Evolutionary conservation across 2,797 vertebrate species (phyloP).

Genomic region (Rousettus madagascariensis): DNA sequence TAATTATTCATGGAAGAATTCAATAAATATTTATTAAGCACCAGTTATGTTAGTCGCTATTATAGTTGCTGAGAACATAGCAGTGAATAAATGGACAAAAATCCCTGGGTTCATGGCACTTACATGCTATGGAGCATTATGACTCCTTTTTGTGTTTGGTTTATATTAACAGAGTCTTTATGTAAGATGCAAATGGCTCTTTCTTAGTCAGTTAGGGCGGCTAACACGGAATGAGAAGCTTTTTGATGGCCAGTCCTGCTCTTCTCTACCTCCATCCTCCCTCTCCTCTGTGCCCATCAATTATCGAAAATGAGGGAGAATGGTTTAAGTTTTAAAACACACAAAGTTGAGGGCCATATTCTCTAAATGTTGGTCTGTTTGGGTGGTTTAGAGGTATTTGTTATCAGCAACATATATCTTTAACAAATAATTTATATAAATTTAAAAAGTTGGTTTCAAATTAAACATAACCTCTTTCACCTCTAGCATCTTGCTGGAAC

Average conservation of each 20-base stretch:
- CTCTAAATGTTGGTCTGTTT: not conserved
- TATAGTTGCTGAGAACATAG: not conserved
- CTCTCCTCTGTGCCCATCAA: not conserved
- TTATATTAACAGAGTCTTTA: not conserved
- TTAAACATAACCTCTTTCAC: not conserved
- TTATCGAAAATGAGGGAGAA: not conserved
- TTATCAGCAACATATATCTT: not conserved
- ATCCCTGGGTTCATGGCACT: not conserved
- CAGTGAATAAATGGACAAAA: not conserved
- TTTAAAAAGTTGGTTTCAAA: not conserved
- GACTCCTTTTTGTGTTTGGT: not conserved
- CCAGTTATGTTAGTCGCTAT: not conserved
- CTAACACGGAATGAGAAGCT: not conserved
- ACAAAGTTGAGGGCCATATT: not conserved
- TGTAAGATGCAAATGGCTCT: not conserved
- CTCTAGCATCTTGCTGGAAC: not conserved
- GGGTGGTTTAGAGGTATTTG: not conserved
- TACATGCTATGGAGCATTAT: not conserved
- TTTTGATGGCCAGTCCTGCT: not conserved
- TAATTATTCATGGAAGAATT: not conserved
- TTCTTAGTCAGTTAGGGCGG: not conserved
- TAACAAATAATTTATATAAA: constrained; percentile 23
- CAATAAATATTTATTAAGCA: not conserved
- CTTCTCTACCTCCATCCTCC: not conserved
- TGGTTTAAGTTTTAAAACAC: not conserved